phyloP scores from a whole-genome alignment of 2,888 invertebrate species.

The Hypomecis punctinalis region DNA sequence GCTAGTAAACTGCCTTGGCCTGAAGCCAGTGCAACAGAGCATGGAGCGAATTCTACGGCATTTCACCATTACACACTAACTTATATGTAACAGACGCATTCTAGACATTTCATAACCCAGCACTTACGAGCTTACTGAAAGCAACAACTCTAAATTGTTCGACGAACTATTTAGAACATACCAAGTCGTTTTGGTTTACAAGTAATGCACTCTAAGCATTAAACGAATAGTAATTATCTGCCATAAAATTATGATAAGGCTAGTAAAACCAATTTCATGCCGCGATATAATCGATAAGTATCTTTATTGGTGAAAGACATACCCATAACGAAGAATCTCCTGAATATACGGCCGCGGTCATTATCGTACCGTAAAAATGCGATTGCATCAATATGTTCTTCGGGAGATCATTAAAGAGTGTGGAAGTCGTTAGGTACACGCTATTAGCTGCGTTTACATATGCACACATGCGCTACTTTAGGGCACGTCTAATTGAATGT shows the following conservation, averaged over 20 bases:
- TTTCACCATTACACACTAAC: conserved; percentile 29
- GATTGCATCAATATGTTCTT: conserved; percentile 56
- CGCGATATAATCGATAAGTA: conserved; percentile 39
- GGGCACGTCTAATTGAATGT: conserved; percentile 82
- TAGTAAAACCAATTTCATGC: conserved; percentile 38
- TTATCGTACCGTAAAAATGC: conserved; percentile 46
- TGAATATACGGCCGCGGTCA: conserved; percentile 34
- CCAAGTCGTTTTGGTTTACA: conserved; percentile 6
- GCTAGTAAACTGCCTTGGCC: conserved; percentile 38
- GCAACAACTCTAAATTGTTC: not conserved
- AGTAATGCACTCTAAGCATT: conserved; percentile 13
- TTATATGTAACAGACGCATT: conserved; percentile 25
- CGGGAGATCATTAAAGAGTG: conserved; percentile 58
- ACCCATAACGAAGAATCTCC: conserved; percentile 33
- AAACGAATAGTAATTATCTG: conserved; percentile 39
- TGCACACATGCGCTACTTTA: conserved; percentile 78
- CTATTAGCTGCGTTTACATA: conserved; percentile 65
- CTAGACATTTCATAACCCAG: conserved; percentile 6
- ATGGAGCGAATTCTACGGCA: conserved; percentile 33
- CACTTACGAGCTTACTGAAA: not conserved
- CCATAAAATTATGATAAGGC: conserved; percentile 43
- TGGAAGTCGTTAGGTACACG: conserved; percentile 62
- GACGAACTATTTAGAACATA: not conserved
- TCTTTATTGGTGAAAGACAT: conserved; percentile 41
- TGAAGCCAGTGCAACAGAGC: conserved; percentile 40